These are phyloP conservation scores for Erannis defoliaria DNA, from an alignment of 2,888 invertebrate species.

Conservation along the genomic window DNA sequence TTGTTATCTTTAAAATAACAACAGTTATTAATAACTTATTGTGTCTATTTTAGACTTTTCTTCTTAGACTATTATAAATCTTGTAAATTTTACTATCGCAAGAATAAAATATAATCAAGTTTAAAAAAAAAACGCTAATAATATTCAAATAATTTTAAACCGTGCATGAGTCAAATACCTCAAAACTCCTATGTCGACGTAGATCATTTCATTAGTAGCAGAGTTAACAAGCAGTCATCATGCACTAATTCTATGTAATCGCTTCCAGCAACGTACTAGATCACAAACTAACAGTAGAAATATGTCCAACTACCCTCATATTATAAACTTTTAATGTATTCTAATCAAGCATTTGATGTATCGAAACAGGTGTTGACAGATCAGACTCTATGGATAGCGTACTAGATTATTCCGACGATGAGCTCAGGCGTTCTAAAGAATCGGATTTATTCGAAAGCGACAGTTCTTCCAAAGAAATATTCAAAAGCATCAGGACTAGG, in stretches of 20 bases:
- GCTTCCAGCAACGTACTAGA: conserved; percentile 59
- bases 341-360: conserved; percentile 70
- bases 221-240: conserved; percentile 70
- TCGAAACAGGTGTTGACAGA: conserved; percentile 80
- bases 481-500: conserved; percentile 75
- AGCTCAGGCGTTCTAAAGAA: conserved; percentile 58
- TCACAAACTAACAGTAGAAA: conserved; percentile 62
- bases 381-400: conserved; percentile 77
- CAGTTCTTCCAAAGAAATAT: conserved; percentile 71
- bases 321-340: conserved; percentile 62
- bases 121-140: background rate
- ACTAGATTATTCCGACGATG: conserved; percentile 66
- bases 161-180: conserved; percentile 21
- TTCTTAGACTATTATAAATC: background rate
- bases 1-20: background rate
- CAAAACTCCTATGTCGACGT: conserved; percentile 4
- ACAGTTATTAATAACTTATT: background rate
- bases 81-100: background rate
- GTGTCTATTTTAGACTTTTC: background rate
- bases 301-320: conserved; percentile 32
- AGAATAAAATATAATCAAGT: background rate
- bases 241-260: conserved; percentile 78
- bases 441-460: conserved; percentile 69
- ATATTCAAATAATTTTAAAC: background rate
- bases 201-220: conserved; percentile 35